phyloP scores from a whole-genome alignment of 2,113 vertebrate species.

The Rafetus swinhoei region DNA sequence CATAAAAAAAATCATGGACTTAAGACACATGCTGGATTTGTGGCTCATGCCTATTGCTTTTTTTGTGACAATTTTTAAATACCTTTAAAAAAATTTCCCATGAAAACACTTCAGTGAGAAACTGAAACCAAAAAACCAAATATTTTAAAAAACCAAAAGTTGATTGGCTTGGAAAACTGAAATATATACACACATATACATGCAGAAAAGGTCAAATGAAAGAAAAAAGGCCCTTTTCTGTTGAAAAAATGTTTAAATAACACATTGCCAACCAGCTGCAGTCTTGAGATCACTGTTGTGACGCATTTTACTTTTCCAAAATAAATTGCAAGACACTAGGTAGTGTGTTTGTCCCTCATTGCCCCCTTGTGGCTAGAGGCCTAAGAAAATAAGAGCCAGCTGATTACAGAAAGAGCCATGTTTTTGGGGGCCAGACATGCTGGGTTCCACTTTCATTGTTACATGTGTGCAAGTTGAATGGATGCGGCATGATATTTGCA shows the following conservation, averaged over 20 bases:
- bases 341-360: neutral
- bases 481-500: neutral
- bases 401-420: neutral
- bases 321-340: neutral
- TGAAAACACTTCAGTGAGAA: neutral
- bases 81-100: neutral
- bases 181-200: no score
- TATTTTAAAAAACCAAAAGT: neutral
- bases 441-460: neutral
- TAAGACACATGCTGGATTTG: neutral
- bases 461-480: neutral
- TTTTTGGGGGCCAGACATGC: neutral
- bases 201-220: rapidly evolving
- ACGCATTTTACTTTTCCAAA: neutral
- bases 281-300: neutral
- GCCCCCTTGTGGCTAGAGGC: neutral
- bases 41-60: neutral
- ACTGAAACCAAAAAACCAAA: neutral
- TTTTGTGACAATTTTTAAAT: neutral
- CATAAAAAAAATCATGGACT: neutral
- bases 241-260: neutral
- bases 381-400: neutral
- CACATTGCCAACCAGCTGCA: neutral
- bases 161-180: neutral
- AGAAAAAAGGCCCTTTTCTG: neutral